Base-by-base conservation (phyloP, 1,140 invertebrate species). In the Drosophila rufa region DNA sequence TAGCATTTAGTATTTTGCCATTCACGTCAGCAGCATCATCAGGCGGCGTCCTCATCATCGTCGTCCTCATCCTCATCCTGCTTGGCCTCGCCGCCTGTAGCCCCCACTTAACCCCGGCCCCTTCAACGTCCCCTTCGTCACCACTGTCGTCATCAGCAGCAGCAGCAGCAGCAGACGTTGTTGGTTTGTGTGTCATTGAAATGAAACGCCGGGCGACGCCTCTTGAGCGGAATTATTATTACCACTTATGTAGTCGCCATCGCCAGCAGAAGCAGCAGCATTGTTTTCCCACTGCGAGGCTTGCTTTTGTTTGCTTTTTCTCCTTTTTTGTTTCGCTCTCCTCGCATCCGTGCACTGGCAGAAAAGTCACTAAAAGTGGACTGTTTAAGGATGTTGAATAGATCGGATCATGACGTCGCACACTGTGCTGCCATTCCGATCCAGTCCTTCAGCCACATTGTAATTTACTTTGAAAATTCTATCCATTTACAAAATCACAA, bases 151-250 rank as follows among this genome's bases (percentile, higher is more conserved):
- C 33, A 33, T 33, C 33, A 33, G 33, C 33, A 33, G 30, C 30
- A 19, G 19, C 30, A 33, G 8, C 30, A 33, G 30, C 33, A 33
- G 33, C 33, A 69, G 69, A 59, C 58, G 75, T 79, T 79, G 82
- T 74, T 69, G 79, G 89, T 84, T 87, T 91, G 81, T 90, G 80
- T 91, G 89, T 91, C 89, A 91, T 91, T 91, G 89, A 91, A 91
- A 91, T 83, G 84, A 87, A 87, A 89, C 80, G 84, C 73, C 73
- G 66, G 82, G 83, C 82, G 84, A 91, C 83, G 89, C 83, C 89
- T 91, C 89, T 87, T 84, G 87, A 91, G 73, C 89, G 79, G 83
- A 89, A 87, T 91, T 91, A 87, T 91, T 91, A 91, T 91, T 91
- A 80, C 89, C 89, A 91, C 89, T 91, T 89, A 84, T 87, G 75